Base-by-base conservation (phyloP, 2,888 invertebrate species). In the Pandemis heparana region DNA sequence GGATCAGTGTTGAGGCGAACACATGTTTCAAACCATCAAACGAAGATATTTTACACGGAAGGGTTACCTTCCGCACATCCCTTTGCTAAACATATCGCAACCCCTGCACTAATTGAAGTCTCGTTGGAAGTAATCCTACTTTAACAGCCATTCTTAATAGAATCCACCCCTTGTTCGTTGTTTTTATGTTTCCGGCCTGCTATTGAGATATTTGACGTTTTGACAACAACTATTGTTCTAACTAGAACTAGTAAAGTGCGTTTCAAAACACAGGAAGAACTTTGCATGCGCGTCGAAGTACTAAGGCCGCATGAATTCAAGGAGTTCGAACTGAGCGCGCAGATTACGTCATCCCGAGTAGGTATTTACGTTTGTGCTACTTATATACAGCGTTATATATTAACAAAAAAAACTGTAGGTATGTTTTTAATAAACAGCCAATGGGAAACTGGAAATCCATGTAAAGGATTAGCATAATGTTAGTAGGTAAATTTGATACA, bases 21-120 rank as follows among this genome's bases (percentile, higher is more conserved):
- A 94, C 86, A 87, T 94, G 94, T 92, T 92, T 84, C 81, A 82
- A 89, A 83, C 90, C 87, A 87, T 92, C 90, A 89, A 92, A 90
- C 84, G 87, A 87, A 89, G 86, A 91, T 90, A 90, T 91, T 92
- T 91, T 91, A 93, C 89, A 87, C 83, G 80, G 87, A 94, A 92
- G 94, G 94, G 94, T 92, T 92, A 82, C 80, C 83, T 85, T 83
- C 83, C 82, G 84, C 86, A 83, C 84, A 84, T 86, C 85, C 87
- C 87, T 86, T 89, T 85, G 92, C 92, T 90, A 92, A 91, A 92
- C 91, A 89, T 90, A 90, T 79, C 72, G 75, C 79, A 79, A 78
- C 86, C 86, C 85, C 82, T 82, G 81, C 81, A 82, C 85, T 83
- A 83, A 86, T 85, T 81, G 77, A 76, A 82, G 78, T 79, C 82